Percentiles rank a stretch among this genome's conserved stretches.
Evolutionary conservation across 2,888 invertebrate species (phyloP).

Genomic region (Neuroscelio doddi): DNA sequence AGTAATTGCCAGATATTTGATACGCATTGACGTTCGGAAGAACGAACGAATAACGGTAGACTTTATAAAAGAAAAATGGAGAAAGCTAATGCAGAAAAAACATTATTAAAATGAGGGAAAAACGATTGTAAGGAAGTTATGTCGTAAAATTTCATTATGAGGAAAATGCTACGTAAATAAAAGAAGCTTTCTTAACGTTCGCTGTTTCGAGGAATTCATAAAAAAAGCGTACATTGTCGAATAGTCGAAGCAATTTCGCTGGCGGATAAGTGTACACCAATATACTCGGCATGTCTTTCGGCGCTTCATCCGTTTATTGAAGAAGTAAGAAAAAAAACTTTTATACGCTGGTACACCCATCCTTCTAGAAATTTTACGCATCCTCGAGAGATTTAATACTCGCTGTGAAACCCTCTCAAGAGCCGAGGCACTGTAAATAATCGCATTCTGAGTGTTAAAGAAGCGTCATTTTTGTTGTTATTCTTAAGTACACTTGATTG

Average conservation of each 20-base stretch:
- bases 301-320: slow-evolving; percentile 25
- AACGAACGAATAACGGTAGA: too few relatives aligned
- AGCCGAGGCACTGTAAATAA: too few relatives aligned
- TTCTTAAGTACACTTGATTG: too few relatives aligned
- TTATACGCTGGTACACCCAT: slow-evolving; percentile 11
- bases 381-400: too few relatives aligned
- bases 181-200: slow-evolving; percentile 34
- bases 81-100: slow-evolving; percentile 1
- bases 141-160: slow-evolving; percentile 52
- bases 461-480: too few relatives aligned
- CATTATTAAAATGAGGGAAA: slow-evolving; percentile 27
- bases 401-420: too few relatives aligned
- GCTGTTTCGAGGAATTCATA: slow-evolving; percentile 39
- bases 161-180: slow-evolving; percentile 54
- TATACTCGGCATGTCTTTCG: slow-evolving; percentile 34
- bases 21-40: too few relatives aligned
- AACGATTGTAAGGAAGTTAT: slow-evolving; percentile 34
- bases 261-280: slow-evolving; percentile 35
- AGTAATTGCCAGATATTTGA: too few relatives aligned
- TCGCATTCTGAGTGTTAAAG: too few relatives aligned
- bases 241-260: slow-evolving; percentile 39
- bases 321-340: slow-evolving; percentile 22
- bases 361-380: slow-evolving; percentile 9
- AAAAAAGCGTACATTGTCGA: slow-evolving; percentile 35
- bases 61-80: too few relatives aligned